Base-by-base conservation (phyloP, 2,888 invertebrate genomes). In the Magallana nippona region DNA sequence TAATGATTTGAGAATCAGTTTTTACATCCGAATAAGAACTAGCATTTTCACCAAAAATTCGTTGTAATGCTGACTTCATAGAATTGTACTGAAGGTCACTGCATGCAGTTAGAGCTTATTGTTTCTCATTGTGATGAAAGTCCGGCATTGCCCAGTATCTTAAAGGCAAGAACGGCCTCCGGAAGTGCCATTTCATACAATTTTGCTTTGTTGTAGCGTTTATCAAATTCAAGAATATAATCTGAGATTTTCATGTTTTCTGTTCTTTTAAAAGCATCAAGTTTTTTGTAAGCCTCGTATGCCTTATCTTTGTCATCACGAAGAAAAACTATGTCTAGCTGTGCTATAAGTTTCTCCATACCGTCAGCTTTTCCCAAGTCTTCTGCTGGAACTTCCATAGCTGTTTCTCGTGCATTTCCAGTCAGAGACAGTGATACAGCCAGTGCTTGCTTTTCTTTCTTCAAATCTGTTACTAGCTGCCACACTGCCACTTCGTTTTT, bases 51-150 rank as follows among this genome's bases (percentile, higher is more conserved):
- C 77, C 82, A 77, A 82, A 77, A 19, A 78, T 78, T n/a, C 82
- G 32, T n/a, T 82, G 71, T 19, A 82, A 77, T 15, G 84, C 82
- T 60, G 84, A 82, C 58, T 84, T 84, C 82, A 84, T 82, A 13
- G 55, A 17, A 8, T 19, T n/a, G 57, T 79, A 82, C 79, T 82
- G 82, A 11, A 79, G 27, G 22, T 84, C 77, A 79, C 19, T 82
- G 77, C 55, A 44, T 44, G 82, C 82, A 79, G 81, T 85, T 22
- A 85, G 79, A 1, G 80, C 82, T 71, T 71, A 71, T 58, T 83
- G 81, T 79, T 71, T 55, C 22, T 82, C 82, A n/a, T 58, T 62
- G 32, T 10, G 62, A 19, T 15, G 83, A 82, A 19, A 85, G 60
- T 15, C 71, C 63, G 44, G 82, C 78, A 63, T 80, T 83, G 79